A percentile compares a stretch with the other conserved stretches of the same genome.
Evolutionary conservation across 2,888 invertebrate species (phyloP).

Genomic region (Xanthia icteritia): DNA sequence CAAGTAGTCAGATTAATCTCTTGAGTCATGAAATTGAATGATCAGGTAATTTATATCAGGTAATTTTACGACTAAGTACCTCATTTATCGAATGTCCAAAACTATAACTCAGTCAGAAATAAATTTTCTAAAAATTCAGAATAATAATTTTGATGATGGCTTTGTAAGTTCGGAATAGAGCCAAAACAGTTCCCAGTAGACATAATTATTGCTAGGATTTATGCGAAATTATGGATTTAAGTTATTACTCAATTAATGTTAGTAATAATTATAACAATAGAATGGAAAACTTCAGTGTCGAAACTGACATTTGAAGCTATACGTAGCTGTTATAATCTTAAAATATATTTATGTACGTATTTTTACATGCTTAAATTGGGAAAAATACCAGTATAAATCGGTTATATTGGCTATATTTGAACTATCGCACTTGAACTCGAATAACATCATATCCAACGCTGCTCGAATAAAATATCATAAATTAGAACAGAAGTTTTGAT

Average conservation of each 20-base stretch:
- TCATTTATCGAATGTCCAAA: not conserved
- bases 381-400: not conserved
- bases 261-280: not conserved
- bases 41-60: not conserved
- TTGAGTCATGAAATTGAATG: not conserved
- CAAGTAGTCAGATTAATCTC: not conserved
- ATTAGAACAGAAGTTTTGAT: not conserved
- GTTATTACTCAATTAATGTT: not conserved
- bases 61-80: not conserved
- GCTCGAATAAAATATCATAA: constrained; percentile 15
- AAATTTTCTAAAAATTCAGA: not conserved
- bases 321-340: not conserved
- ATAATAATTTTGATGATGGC: constrained; percentile 7
- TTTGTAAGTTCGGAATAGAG: constrained; percentile 10
- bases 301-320: not conserved
- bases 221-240: not conserved
- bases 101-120: not conserved
- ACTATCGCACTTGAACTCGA: constrained; percentile 4
- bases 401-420: constrained; percentile 19
- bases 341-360: not conserved
- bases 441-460: not conserved
- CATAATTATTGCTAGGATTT: not conserved
- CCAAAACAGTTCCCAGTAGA: constrained; percentile 9
- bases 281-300: not conserved
- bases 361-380: not conserved